phyloP scores from a whole-genome alignment of 2,113 vertebrate species.

The Tor tambroides region DNA sequence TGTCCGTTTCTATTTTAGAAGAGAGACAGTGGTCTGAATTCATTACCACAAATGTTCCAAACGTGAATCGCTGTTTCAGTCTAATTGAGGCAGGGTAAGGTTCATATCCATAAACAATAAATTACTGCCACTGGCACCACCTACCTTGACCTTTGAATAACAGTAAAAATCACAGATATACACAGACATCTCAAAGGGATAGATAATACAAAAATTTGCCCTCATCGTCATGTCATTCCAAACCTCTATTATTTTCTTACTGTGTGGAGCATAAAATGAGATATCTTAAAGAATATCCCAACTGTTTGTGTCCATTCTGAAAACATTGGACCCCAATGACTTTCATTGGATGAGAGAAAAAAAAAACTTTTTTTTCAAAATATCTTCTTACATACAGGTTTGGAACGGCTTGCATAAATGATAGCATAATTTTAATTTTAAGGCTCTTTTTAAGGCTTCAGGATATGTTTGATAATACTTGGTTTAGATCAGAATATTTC shows the following conservation, averaged over 20 bases:
- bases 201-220: not conserved
- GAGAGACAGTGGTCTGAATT: not conserved
- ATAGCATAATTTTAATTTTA: too few relatives aligned
- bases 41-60: not conserved
- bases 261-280: too few relatives aligned
- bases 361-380: too few relatives aligned
- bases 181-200: not conserved
- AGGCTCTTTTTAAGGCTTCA: too few relatives aligned
- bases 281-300: not conserved
- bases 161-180: not conserved
- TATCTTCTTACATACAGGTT: too few relatives aligned
- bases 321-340: too few relatives aligned
- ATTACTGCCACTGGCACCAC: not conserved
- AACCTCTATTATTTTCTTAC: not conserved
- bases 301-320: not conserved
- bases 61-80: not conserved
- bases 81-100: not conserved
- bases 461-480: too few relatives aligned
- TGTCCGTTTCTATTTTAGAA: not conserved
- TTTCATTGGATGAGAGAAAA: too few relatives aligned
- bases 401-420: too few relatives aligned
- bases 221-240: not conserved
- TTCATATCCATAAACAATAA: conserved; percentile 10
- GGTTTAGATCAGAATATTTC: too few relatives aligned
- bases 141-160: not conserved